These are phyloP conservation scores for Pimpla rufipes DNA, from an alignment of 2,888 invertebrate genomes.

Conservation along the genomic window DNA sequence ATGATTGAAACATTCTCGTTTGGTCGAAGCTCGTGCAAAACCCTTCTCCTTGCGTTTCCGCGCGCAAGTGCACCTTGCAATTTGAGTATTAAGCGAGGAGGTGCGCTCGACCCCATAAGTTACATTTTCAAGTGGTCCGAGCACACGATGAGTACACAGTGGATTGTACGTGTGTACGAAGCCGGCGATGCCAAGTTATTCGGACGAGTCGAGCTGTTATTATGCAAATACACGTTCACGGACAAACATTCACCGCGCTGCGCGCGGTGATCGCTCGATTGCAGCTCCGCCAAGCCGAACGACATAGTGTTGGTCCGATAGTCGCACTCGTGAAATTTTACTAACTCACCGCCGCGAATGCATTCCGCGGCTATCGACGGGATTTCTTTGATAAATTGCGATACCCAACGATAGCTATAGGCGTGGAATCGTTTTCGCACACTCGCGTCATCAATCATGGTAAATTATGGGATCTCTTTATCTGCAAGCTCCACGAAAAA, in stretches of 20 bases:
- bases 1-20: slow-evolving; percentile 62
- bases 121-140: slow-evolving; percentile 56
- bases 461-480: not conserved
- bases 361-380: not conserved
- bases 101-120: slow-evolving; percentile 58
- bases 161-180: slow-evolving; percentile 8
- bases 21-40: slow-evolving; percentile 25
- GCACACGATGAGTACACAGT: slow-evolving; percentile 6
- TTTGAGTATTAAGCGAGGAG: slow-evolving; percentile 52
- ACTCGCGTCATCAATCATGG: not conserved
- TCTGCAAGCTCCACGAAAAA: not conserved
- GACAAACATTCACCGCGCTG: slow-evolving; percentile 61
- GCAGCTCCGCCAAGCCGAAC: slow-evolving; percentile 51
- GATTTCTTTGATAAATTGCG: slow-evolving; percentile 2
- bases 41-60: slow-evolving; percentile 45
- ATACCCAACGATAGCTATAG: not conserved
- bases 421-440: slow-evolving; percentile 5
- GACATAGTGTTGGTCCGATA: slow-evolving; percentile 39
- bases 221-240: slow-evolving; percentile 66
- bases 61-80: slow-evolving; percentile 31
- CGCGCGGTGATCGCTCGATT: slow-evolving; percentile 59
- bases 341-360: not conserved
- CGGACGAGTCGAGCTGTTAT: slow-evolving; percentile 62
- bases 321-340: slow-evolving; percentile 20
- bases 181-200: slow-evolving; percentile 43